Conservation (phyloP, 1,140 invertebrate genomes). For the Eriocheir sinensis region DNA sequence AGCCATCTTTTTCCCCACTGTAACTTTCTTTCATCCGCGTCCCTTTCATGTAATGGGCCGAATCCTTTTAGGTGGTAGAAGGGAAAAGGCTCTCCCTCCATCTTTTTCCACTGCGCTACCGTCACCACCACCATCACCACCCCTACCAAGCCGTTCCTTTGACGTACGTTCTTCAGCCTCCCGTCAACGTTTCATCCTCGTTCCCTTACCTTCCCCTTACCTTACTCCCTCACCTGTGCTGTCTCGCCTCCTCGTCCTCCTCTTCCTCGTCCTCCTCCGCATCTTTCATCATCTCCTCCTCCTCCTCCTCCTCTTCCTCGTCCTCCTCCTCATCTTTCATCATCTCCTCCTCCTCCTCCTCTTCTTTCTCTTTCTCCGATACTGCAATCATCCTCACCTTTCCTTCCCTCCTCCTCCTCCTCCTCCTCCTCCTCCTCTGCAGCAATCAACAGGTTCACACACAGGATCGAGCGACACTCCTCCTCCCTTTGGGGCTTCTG, state of each 20-base stretch:
- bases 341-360: neutral
- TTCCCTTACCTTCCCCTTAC: neutral
- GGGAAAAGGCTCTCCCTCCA: too few relatives aligned
- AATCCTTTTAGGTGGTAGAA: neutral
- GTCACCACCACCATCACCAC: neutral
- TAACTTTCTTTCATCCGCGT: neutral
- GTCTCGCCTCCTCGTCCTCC: neutral
- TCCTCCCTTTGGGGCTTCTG: neutral
- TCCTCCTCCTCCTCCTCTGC: neutral
- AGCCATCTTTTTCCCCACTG: neutral
- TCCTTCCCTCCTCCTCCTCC: neutral
- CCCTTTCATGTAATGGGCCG: neutral
- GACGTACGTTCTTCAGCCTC: neutral
- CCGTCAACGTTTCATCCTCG: neutral
- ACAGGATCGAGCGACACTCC: neutral
- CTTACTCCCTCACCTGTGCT: neutral
- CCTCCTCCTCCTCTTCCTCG: neutral
- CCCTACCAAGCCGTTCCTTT: neutral
- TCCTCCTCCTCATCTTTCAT: neutral
- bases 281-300: neutral
- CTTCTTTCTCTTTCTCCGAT: neutral
- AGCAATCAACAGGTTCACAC: neutral
- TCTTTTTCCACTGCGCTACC: too few relatives aligned
- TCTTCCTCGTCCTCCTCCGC: neutral
- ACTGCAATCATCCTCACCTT: too few relatives aligned